These are phyloP conservation scores for Tipula confusa DNA, from an alignment of 2,888 invertebrate genomes.

Conservation along the genomic window DNA sequence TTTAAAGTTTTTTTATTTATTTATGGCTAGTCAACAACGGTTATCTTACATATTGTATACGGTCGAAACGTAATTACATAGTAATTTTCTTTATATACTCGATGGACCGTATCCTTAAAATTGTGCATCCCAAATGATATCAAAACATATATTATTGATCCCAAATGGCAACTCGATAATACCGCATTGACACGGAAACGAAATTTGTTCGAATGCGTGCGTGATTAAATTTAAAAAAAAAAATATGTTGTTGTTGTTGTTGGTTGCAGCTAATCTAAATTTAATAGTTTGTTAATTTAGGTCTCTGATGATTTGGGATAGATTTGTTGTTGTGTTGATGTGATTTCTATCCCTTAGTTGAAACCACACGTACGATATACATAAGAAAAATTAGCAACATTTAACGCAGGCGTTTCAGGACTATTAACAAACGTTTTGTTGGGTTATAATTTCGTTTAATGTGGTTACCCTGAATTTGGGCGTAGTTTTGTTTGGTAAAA, in stretches of 20 bases:
- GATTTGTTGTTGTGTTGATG: neutral
- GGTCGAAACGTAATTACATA: neutral
- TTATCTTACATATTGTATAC: too few species aligned
- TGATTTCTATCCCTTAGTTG: neutral
- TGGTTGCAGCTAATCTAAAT: neutral
- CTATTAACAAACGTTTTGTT: slow-evolving; percentile 21
- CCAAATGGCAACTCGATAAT: neutral
- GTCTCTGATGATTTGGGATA: slow-evolving; percentile 4
- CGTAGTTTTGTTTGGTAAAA: too few species aligned
- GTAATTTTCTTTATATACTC: neutral
- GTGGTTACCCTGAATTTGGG: too few species aligned
- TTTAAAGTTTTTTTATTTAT: neutral
- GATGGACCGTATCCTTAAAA: neutral
- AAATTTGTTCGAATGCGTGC: slow-evolving; percentile 21
- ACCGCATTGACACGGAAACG: neutral
- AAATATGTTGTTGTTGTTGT: neutral
- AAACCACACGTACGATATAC: neutral
- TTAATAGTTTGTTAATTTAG: slow-evolving; percentile 27
- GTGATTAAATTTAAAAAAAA: too few species aligned
- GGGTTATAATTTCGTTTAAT: neutral
- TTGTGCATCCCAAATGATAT: neutral
- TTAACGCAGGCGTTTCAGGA: neutral
- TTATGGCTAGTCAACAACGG: neutral
- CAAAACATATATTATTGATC: neutral
- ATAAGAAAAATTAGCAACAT: slow-evolving; percentile 6